Percentiles rank a stretch among this genome's conserved stretches.
Evolutionary conservation across 2,888 invertebrate species (phyloP).

Genomic region (Eutolmus rufibarbis): DNA sequence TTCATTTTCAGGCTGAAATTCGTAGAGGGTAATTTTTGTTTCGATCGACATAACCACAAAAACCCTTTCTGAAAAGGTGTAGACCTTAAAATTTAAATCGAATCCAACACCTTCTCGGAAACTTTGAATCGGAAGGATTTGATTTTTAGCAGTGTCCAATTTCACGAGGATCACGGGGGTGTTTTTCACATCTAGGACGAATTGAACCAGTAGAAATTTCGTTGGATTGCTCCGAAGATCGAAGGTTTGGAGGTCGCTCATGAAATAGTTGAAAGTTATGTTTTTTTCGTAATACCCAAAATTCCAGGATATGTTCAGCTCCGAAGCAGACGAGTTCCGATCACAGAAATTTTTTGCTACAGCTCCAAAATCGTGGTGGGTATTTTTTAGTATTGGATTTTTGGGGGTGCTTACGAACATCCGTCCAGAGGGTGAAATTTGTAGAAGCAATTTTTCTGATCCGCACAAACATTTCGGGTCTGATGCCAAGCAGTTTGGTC

Average conservation of each 20-base stretch:
- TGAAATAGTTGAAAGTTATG: background rate
- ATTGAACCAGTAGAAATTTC: background rate
- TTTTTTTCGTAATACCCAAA: background rate
- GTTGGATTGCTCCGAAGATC: background rate
- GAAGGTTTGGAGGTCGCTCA: background rate
- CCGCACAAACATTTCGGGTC: background rate
- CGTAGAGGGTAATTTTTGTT: background rate
- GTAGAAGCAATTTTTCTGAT: background rate
- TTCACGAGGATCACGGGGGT: background rate
- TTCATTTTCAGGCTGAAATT: background rate
- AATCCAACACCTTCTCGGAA: background rate
- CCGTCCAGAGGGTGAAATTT: background rate
- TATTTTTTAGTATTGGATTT: background rate
- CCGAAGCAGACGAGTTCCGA: background rate
- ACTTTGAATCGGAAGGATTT: background rate
- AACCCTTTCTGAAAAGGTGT: background rate
- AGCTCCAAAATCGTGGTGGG: background rate
- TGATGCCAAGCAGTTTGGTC: background rate
- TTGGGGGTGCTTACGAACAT: background rate
- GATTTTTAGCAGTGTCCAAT: background rate
- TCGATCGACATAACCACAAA: background rate
- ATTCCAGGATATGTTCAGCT: background rate
- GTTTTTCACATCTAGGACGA: background rate
- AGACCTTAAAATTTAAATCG: background rate
- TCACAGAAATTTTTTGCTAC: background rate